Conservation (phyloP, 2,113 vertebrate species). For the Dromiciops gliroides region DNA sequence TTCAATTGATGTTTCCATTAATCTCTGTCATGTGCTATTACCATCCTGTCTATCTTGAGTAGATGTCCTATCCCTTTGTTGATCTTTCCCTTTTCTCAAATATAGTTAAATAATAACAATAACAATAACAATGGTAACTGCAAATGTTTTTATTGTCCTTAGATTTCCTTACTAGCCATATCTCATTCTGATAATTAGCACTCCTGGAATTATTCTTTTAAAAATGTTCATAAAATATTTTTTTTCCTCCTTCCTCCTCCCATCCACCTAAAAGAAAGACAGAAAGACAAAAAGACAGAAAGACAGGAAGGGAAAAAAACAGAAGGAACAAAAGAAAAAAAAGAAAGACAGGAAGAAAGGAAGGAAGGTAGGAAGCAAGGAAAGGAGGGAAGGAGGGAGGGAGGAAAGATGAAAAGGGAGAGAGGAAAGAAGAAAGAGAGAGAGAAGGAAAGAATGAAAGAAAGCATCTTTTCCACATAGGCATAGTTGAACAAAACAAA, state of each 20-base stretch:
- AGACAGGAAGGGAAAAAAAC: not conserved
- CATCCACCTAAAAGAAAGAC: too few species aligned
- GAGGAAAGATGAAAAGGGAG: not conserved
- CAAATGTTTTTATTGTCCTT: not conserved
- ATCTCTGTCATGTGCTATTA: not conserved
- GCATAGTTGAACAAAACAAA: not conserved
- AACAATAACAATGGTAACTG: too few species aligned
- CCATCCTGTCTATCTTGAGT: not conserved
- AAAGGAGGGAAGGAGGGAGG: not conserved
- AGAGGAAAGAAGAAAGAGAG: rapidly evolving
- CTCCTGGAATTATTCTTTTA: too few species aligned
- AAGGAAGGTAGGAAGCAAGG: not conserved
- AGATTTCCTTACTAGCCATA: not conserved
- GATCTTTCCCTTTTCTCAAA: not conserved
- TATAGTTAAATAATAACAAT: not conserved
- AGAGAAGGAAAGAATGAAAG: not conserved
- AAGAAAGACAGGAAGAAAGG: not conserved
- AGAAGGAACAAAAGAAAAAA: not conserved
- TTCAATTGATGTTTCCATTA: not conserved
- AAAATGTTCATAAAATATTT: too few species aligned
- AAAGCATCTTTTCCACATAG: not conserved
- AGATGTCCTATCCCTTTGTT: not conserved
- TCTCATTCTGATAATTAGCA: not conserved
- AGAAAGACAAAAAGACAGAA: not conserved
- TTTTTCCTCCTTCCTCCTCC: too few species aligned